Conservation (phyloP, 2,113 vertebrate species). For the Cephalopterus ornatus region DNA sequence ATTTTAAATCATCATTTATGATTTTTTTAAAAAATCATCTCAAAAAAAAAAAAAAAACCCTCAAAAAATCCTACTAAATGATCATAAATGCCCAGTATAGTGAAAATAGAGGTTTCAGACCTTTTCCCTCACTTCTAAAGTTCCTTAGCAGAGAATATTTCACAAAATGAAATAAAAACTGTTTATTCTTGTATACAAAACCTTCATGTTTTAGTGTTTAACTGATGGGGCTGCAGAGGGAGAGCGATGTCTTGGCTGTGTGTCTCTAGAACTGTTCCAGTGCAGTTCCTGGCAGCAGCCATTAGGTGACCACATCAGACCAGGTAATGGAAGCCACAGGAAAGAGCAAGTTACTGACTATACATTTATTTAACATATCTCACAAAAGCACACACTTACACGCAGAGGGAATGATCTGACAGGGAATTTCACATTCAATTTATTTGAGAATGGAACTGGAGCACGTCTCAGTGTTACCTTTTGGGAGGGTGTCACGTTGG, state of each 20-base stretch:
- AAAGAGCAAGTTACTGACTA: neutral
- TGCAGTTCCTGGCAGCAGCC: conserved; percentile 61
- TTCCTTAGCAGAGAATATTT: neutral
- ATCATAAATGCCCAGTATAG: neutral
- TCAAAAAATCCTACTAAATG: neutral
- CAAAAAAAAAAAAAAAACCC: neutral
- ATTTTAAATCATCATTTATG: neutral
- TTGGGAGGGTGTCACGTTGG: too few species aligned
- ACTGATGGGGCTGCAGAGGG: neutral
- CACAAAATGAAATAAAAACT: fast-evolving
- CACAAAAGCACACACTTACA: neutral
- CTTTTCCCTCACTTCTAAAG: neutral
- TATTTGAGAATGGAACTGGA: neutral
- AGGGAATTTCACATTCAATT: neutral
- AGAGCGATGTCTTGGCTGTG: neutral
- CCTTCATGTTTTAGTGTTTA: neutral
- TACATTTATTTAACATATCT: neutral
- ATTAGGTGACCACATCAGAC: conserved; percentile 77
- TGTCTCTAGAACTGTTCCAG: neutral
- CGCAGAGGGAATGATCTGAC: neutral
- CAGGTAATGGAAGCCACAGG: neutral
- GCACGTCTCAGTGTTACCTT: fast-evolving
- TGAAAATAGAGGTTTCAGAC: neutral
- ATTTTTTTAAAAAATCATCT: neutral
- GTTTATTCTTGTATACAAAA: neutral